Evolutionary conservation across 2,113 vertebrate genomes (phyloP).

Genomic region (Pachypanchax playfairii): DNA sequence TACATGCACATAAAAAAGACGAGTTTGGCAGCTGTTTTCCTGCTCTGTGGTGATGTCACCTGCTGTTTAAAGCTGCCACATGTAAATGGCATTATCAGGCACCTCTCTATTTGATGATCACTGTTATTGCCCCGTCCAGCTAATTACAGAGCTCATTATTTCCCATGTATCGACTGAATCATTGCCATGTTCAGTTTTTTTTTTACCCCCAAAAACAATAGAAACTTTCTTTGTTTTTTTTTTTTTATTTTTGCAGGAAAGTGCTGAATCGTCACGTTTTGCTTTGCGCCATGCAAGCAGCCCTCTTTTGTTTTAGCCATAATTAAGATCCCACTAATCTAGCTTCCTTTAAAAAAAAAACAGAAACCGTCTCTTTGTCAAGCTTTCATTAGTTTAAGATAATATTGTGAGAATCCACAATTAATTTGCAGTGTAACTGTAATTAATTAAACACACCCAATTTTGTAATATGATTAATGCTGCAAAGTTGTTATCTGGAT

Average conservation of each 20-base stretch:
- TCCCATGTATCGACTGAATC: constrained; percentile 84
- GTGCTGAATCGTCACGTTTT: constrained; percentile 80
- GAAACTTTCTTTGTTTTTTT: constrained; percentile 79
- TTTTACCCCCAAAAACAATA: constrained; percentile 81
- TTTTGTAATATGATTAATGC: constrained; percentile 91
- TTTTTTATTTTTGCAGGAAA: constrained; percentile 78
- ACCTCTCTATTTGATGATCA: constrained; percentile 64
- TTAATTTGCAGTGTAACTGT: constrained; percentile 82
- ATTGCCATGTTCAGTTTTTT: constrained; percentile 82
- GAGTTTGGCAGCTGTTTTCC: constrained; percentile 19
- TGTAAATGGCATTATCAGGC: constrained; percentile 67
- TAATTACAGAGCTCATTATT: constrained; percentile 83
- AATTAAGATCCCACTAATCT: constrained; percentile 85
- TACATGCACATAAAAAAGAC: constrained; percentile 28
- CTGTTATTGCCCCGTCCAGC: constrained; percentile 66
- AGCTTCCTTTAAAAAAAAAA: constrained; percentile 64
- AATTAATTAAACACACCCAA: constrained; percentile 81
- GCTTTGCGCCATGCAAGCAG: constrained; percentile 69
- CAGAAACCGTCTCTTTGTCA: constrained; percentile 77
- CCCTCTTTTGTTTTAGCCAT: constrained; percentile 83
- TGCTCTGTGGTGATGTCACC: constrained; percentile 8
- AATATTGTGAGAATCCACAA: constrained; percentile 83
- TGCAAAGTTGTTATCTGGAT: constrained; percentile 86
- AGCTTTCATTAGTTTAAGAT: constrained; percentile 83
- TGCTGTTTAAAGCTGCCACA: constrained; percentile 35